These are phyloP conservation scores for Oxygymnocypris stewartii DNA, from an alignment of 2,113 vertebrate genomes.

Conservation along the genomic window DNA sequence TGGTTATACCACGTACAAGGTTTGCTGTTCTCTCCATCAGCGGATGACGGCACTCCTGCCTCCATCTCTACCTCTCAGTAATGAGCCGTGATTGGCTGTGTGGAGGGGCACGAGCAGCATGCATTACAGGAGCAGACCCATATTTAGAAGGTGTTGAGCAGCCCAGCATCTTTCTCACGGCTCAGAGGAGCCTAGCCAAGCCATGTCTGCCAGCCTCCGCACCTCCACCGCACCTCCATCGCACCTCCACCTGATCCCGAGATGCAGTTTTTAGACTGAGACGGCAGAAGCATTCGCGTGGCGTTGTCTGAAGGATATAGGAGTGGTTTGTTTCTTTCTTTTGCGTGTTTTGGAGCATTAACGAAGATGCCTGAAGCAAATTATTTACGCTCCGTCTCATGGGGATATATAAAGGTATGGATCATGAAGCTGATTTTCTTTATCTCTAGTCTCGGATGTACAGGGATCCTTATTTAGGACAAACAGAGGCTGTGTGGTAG, in stretches of 20 bases:
- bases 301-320: constrained; percentile 16
- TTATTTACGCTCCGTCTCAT: constrained; percentile 83
- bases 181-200: background rate
- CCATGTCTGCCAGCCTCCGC: constrained; percentile 26
- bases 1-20: constrained; percentile 30
- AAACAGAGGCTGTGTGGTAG: background rate
- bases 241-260: constrained; percentile 4
- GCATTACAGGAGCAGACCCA: constrained; percentile 37
- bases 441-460: background rate
- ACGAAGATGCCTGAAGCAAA: constrained; percentile 85
- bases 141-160: constrained; percentile 49
- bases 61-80: constrained; percentile 17
- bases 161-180: too few species aligned
- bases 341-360: background rate
- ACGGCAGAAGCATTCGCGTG: constrained; percentile 4
- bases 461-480: too few species aligned
- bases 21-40: constrained; percentile 25
- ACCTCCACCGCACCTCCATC: background rate
- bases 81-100: constrained; percentile 51
- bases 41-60: constrained; percentile 19
- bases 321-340: background rate
- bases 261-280: constrained; percentile 14
- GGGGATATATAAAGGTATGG: constrained; percentile 85
- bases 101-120: constrained; percentile 9
- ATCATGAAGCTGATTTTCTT: background rate